Evolutionary conservation across 2,113 vertebrate genomes (phyloP).

Genomic region (Gymnorhina tibicen): DNA sequence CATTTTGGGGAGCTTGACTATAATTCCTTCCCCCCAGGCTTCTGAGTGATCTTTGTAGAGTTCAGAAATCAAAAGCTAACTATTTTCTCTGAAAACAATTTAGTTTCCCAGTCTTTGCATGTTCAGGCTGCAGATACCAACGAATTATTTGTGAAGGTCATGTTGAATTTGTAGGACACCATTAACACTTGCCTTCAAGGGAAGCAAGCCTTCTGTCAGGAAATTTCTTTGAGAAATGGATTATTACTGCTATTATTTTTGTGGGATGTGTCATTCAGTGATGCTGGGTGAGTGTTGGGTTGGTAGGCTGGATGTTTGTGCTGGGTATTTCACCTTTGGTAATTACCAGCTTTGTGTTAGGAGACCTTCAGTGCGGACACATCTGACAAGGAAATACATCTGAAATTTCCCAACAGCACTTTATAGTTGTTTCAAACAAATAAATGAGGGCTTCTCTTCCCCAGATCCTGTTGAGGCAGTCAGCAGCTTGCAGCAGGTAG

Average conservation of each 20-base stretch:
- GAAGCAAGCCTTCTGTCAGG: neutral
- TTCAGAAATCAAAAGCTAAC: neutral
- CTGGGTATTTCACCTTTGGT: slow-evolving; percentile 7
- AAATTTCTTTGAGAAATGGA: slow-evolving; percentile 18
- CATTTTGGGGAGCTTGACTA: neutral
- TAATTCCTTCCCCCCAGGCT: neutral
- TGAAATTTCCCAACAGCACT: neutral
- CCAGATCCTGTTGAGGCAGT: neutral
- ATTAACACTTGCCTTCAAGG: neutral
- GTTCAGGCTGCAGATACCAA: neutral
- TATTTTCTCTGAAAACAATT: neutral
- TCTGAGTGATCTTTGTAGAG: neutral
- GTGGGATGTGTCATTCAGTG: neutral
- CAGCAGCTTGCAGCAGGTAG: neutral
- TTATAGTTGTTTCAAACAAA: slow-evolving; percentile 2
- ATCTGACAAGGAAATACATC: neutral
- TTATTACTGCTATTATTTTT: slow-evolving; percentile 1
- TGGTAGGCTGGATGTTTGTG: neutral
- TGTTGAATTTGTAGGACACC: neutral
- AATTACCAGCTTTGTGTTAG: neutral
- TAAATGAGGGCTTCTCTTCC: slow-evolving; percentile 27
- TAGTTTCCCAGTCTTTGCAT: neutral
- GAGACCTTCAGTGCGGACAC: neutral
- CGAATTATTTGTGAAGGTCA: slow-evolving; percentile 27
- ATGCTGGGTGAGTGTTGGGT: neutral